A percentile compares a stretch with the other conserved stretches of the same genome.
Conservation (phyloP, 2,888 invertebrate species). For the Euplagia quadripunctaria region DNA sequence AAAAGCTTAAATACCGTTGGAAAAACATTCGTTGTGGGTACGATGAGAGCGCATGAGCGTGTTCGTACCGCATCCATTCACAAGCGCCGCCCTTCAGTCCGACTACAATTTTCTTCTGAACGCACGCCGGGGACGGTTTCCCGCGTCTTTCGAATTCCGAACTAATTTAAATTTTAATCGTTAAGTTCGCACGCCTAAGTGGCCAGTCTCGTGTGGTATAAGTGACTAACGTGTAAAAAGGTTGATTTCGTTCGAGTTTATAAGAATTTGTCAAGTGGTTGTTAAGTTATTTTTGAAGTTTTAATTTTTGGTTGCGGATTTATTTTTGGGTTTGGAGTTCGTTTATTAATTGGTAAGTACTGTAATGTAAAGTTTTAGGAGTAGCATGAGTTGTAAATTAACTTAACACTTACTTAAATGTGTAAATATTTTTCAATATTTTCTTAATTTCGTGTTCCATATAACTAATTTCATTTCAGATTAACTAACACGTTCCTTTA, state of each 20-base stretch:
- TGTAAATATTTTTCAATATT: too few species aligned
- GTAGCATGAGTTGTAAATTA: neutral
- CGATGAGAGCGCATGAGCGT: constrained; percentile 75
- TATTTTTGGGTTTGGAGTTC: constrained; percentile 25
- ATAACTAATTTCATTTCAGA: neutral
- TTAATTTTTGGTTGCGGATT: constrained; percentile 47
- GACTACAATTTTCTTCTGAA: constrained; percentile 71
- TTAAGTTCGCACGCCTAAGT: constrained; percentile 49
- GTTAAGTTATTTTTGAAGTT: constrained; percentile 40
- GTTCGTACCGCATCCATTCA: constrained; percentile 68
- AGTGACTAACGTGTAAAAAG: constrained; percentile 47
- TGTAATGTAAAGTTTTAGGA: neutral
- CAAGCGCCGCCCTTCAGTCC: constrained; percentile 76
- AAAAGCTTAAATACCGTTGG: constrained; percentile 67
- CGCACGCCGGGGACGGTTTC: constrained; percentile 74
- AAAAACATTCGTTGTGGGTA: constrained; percentile 61
- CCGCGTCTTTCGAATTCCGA: constrained; percentile 73
- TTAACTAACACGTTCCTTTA: neutral
- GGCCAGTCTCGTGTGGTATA: constrained; percentile 59
- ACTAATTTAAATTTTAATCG: constrained; percentile 71
- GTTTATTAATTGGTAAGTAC: constrained; percentile 46
- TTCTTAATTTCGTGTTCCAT: too few species aligned
- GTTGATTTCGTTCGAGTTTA: constrained; percentile 32
- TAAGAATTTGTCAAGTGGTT: constrained; percentile 36
- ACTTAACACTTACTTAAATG: neutral